A percentile compares a stretch with the other conserved stretches of the same genome.
Evolutionary conservation across 2,888 invertebrate species (phyloP).

Genomic region (Thysanoteuthis rhombus): DNA sequence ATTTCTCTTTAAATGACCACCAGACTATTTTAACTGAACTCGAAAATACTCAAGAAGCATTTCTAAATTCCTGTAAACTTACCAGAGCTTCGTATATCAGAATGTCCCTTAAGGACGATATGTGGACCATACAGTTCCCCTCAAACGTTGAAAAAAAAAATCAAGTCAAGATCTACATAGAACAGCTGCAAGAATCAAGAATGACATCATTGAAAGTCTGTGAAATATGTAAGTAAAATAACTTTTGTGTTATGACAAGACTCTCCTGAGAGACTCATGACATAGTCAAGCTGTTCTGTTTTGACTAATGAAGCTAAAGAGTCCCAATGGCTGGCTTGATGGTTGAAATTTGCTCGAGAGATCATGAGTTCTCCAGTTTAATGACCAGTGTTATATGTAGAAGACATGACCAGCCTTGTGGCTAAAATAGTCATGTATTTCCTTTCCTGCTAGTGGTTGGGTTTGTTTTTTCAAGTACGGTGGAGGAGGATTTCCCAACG

Average conservation of each 20-base stretch:
- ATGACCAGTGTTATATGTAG: not conserved
- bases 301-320: not conserved
- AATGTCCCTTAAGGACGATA: not conserved
- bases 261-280: not conserved
- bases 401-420: not conserved
- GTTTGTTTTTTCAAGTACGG: too few species aligned
- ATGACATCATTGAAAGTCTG: not conserved
- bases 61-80: not conserved
- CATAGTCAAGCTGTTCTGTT: not conserved
- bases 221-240: not conserved
- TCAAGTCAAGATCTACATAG: not conserved
- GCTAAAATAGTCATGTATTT: not conserved
- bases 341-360: not conserved
- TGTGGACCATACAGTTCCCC: not conserved
- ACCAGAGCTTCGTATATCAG: not conserved
- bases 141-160: not conserved
- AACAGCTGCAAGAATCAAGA: not conserved
- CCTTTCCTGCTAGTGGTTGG: too few species aligned
- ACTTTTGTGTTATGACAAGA: not conserved
- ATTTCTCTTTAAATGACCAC: too few species aligned
- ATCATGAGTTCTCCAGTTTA: not conserved
- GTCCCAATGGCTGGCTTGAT: not conserved
- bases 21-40: too few species aligned
- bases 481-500: too few species aligned
- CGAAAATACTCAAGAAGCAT: too few species aligned